Conservation (phyloP, 2,797 vertebrate genomes). For the Peromyscus nudipes region DNA sequence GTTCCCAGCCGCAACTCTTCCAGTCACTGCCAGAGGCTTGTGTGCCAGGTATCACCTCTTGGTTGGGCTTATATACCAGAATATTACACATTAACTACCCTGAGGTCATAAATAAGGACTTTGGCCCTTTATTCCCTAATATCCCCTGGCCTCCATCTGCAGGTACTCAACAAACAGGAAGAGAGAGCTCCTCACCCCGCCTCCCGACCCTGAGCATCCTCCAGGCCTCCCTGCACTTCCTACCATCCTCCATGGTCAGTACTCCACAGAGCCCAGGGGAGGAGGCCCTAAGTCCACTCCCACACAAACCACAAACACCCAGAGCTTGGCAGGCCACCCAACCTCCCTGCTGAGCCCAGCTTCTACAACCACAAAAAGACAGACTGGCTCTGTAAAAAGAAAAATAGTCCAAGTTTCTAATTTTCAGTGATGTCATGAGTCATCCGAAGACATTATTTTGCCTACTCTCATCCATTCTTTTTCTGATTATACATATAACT, state of each 20-base stretch:
- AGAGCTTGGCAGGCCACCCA: neutral
- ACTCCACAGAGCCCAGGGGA: neutral
- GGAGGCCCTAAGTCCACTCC: neutral
- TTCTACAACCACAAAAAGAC: neutral
- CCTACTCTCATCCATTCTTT: neutral
- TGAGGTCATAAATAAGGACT: conserved; percentile 57
- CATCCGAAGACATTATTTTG: neutral
- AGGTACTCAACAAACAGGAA: neutral
- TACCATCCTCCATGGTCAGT: neutral
- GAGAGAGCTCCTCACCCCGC: neutral
- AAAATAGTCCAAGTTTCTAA: neutral
- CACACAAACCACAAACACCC: neutral
- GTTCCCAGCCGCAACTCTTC: neutral
- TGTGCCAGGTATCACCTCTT: neutral
- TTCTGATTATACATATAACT: neutral
- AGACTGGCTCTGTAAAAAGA: neutral
- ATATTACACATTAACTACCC: conserved; percentile 75
- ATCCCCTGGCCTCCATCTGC: neutral
- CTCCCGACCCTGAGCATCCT: neutral
- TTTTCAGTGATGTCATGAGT: neutral
- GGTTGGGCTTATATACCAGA: neutral
- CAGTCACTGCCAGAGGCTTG: neutral
- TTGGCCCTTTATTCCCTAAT: neutral
- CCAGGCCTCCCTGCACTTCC: neutral
- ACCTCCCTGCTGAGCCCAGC: neutral